These are phyloP conservation scores for Noturus placidus DNA, from an alignment of 2,113 vertebrate genomes.

Conservation along the genomic window DNA sequence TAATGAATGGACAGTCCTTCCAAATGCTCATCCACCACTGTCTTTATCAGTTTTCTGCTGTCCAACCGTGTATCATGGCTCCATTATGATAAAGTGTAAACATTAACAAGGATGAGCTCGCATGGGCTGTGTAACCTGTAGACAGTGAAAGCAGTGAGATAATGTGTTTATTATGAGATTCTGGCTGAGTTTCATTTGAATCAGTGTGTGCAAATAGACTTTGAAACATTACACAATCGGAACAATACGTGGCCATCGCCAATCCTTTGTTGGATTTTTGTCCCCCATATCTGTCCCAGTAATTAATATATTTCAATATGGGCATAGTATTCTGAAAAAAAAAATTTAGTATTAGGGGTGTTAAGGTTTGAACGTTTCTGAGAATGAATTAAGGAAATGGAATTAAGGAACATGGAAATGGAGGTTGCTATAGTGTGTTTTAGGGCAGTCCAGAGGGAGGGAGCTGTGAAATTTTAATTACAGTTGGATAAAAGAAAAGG, in stretches of 20 bases:
- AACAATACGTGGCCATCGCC: not conserved
- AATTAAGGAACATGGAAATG: not conserved
- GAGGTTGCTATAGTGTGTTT: not conserved
- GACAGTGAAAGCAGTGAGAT: slow-evolving; percentile 10
- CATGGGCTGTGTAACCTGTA: slow-evolving; percentile 33
- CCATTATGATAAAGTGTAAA: slow-evolving; percentile 41
- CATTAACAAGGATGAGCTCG: slow-evolving; percentile 36
- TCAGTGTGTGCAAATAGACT: not conserved
- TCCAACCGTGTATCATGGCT: slow-evolving; percentile 37
- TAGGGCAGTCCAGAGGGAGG: not conserved
- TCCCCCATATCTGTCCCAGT: not conserved
- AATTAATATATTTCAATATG: not conserved
- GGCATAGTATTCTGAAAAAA: not conserved
- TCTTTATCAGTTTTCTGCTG: slow-evolving; percentile 2
- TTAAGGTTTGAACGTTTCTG: not conserved
- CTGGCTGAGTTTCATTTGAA: not conserved
- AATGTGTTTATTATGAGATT: not conserved
- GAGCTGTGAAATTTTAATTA: not conserved
- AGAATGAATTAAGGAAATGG: not conserved
- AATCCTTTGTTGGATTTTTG: not conserved
- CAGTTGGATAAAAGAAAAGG: not conserved
- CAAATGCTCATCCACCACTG: not conserved
- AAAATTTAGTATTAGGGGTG: not conserved
- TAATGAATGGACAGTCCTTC: not conserved
- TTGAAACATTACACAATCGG: not conserved